A percentile compares a stretch with the other conserved stretches of the same genome.
Conservation (phyloP, 2,113 vertebrate species). For the Pseudorasbora parva region DNA sequence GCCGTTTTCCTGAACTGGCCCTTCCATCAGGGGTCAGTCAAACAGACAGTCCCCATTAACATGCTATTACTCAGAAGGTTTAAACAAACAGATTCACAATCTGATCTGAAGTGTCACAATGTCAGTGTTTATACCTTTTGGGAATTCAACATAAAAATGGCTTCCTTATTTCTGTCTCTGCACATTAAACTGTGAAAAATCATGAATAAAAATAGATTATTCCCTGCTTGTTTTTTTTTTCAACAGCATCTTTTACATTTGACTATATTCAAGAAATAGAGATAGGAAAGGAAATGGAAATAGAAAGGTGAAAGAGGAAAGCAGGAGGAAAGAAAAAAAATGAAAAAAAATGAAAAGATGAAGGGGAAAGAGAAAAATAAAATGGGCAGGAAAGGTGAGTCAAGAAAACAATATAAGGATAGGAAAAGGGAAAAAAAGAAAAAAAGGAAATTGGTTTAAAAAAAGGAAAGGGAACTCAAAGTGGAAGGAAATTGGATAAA, state of each 20-base stretch:
- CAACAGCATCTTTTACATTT: not conserved
- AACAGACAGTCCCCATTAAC: not conserved
- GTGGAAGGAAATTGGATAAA: not conserved
- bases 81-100: not conserved
- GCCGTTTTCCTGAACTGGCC: not conserved
- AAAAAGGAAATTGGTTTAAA: not conserved
- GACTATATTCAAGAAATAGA: not conserved
- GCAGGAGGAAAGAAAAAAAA: not conserved
- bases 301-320: not conserved
- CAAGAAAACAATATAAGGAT: not conserved
- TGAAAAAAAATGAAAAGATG: conserved; percentile 42
- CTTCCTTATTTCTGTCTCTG: not conserved
- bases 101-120: not conserved
- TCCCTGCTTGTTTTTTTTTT: not conserved
- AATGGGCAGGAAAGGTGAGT: conserved; percentile 41
- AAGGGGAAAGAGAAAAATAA: conserved; percentile 15
- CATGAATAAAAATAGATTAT: not conserved
- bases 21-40: not conserved
- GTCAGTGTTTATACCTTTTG: not conserved
- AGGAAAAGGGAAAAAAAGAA: conserved; percentile 25
- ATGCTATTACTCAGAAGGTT: not conserved
- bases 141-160: not conserved
- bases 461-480: not conserved
- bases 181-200: not conserved
- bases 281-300: not conserved